Conservation (phyloP, 2,888 invertebrate genomes). For the Xanthorhoe designata region DNA sequence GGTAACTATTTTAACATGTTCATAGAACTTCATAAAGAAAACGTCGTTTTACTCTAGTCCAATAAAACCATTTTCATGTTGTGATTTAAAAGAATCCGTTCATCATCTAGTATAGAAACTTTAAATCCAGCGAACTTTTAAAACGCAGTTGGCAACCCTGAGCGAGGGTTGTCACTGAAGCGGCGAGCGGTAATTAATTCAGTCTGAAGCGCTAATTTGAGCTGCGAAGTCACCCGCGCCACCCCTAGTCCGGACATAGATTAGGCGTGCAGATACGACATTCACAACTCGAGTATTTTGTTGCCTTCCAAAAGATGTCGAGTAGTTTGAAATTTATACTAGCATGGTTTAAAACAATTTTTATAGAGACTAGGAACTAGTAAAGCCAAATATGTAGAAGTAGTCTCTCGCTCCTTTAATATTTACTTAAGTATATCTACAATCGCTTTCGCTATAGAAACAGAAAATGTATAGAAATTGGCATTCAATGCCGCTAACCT, state of each 20-base stretch:
- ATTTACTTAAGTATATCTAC: too few species aligned
- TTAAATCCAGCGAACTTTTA: neutral
- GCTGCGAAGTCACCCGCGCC: conserved; percentile 59
- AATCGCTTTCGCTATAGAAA: too few species aligned
- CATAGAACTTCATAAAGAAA: too few species aligned
- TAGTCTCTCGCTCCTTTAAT: too few species aligned
- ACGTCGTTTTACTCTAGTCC: neutral
- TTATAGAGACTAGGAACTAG: too few species aligned
- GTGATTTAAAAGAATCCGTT: neutral
- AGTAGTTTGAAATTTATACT: neutral
- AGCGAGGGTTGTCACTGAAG: conserved; percentile 64
- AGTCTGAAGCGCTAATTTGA: conserved; percentile 78
- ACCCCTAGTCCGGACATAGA: conserved; percentile 46
- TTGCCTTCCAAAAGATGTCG: neutral
- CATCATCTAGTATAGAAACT: neutral
- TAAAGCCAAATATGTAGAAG: too few species aligned
- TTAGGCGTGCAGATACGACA: conserved; percentile 46
- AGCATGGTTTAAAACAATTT: too few species aligned
- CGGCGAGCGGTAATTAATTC: conserved; percentile 74
- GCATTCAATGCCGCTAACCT: too few species aligned
- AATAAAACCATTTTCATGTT: too few species aligned
- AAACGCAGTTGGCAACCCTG: conserved; percentile 34
- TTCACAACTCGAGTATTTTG: neutral
- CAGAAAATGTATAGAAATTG: too few species aligned
- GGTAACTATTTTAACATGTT: too few species aligned